Conservation (phyloP, 2,888 invertebrate species). For the Cactoblastis cactorum region DNA sequence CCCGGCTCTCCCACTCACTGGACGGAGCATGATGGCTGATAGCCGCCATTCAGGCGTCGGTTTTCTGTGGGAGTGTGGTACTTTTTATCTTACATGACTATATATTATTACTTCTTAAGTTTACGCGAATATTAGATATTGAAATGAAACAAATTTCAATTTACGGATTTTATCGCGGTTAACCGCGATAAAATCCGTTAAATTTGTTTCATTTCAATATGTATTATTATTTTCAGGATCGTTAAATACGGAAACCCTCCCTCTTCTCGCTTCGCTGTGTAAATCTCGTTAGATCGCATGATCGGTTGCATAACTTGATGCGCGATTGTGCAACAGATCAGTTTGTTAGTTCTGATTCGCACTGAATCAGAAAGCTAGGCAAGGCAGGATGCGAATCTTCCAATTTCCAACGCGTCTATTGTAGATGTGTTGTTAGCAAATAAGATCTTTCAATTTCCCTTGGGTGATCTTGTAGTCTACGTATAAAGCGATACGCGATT, state of each 20-base stretch:
- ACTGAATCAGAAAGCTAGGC: neutral
- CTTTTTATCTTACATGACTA: too few relatives aligned
- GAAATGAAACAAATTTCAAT: too few relatives aligned
- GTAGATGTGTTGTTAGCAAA: neutral
- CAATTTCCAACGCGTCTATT: neutral
- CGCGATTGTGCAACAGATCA: neutral
- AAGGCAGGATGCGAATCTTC: neutral
- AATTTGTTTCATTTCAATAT: too few relatives aligned
- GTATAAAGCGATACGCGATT: neutral
- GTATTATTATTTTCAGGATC: too few relatives aligned
- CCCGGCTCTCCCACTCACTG: too few relatives aligned
- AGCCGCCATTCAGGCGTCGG: too few relatives aligned
- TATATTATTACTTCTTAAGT: too few relatives aligned
- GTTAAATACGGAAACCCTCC: neutral
- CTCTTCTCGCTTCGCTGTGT: neutral
- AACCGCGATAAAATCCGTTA: too few relatives aligned
- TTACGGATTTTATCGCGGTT: too few relatives aligned
- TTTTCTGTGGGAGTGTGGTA: too few relatives aligned
- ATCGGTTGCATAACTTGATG: neutral
- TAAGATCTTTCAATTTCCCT: neutral
- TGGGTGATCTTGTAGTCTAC: neutral
- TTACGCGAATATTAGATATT: too few relatives aligned
- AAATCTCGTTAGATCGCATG: neutral
- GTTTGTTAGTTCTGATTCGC: slow-evolving; percentile 4
- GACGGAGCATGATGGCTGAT: too few relatives aligned